phyloP scores from a whole-genome alignment of 2,888 invertebrate species.

The Cantharis lateralis region DNA sequence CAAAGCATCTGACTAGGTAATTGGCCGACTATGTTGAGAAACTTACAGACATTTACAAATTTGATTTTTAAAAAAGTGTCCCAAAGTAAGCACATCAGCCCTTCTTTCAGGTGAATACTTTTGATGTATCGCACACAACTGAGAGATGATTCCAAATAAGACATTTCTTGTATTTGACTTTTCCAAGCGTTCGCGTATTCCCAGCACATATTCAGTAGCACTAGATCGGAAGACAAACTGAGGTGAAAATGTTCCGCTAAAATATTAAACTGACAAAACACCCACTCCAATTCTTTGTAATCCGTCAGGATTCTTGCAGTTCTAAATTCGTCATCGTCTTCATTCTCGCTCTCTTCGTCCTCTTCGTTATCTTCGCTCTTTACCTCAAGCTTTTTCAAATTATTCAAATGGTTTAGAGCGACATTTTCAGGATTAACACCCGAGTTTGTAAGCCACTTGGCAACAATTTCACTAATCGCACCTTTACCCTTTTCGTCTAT shows the following conservation, averaged over 20 bases:
- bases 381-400: conserved; percentile 35
- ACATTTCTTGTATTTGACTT: conserved; percentile 69
- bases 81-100: conserved; percentile 87
- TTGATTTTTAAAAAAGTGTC: conserved; percentile 83
- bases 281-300: conserved; percentile 46
- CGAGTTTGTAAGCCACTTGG: conserved; percentile 81
- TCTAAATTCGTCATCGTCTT: neutral
- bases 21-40: conserved; percentile 82
- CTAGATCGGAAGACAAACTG: conserved; percentile 77
- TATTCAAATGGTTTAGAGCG: conserved; percentile 58
- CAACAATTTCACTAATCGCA: conserved; percentile 86
- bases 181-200: conserved; percentile 89
- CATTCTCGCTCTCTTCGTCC: conserved; percentile 1
- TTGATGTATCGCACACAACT: conserved; percentile 70
- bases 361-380: conserved; percentile 35
- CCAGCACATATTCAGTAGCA: conserved; percentile 89
- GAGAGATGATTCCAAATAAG: conserved; percentile 72
- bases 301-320: conserved; percentile 1
- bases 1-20: conserved; percentile 85
- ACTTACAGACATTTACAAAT: conserved; percentile 74
- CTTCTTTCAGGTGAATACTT: conserved; percentile 73
- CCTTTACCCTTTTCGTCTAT: conserved; percentile 72
- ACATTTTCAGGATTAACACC: conserved; percentile 71
- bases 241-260: conserved; percentile 82
- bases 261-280: conserved; percentile 67